A percentile compares a stretch with the other conserved stretches of the same genome.
Conservation (phyloP, 2,888 invertebrate species). For the Drosophila merina region DNA sequence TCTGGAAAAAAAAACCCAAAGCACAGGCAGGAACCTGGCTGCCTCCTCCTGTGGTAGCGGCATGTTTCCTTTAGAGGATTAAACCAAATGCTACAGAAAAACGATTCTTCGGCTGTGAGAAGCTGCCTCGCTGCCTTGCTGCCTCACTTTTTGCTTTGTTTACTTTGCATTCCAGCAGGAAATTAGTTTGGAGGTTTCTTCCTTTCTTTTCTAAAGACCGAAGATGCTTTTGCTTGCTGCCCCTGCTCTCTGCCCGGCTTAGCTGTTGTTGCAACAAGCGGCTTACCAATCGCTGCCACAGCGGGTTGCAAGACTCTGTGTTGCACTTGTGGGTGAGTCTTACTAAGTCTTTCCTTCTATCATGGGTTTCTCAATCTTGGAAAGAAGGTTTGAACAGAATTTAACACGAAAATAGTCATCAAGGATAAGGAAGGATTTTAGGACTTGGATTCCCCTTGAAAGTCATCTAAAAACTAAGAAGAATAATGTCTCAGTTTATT, state of each 20-base stretch:
- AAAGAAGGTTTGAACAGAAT: no score
- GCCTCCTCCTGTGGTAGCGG: constrained; percentile 51
- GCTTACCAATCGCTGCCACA: constrained; percentile 57
- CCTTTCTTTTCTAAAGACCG: not conserved
- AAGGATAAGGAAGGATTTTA: no score
- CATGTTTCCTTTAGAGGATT: constrained; percentile 75
- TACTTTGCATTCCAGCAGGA: constrained; percentile 51
- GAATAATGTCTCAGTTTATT: no score
- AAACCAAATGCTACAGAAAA: constrained; percentile 65
- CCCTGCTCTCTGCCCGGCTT: constrained; percentile 42
- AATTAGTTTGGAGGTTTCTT: constrained; percentile 55
- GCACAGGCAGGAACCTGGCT: constrained; percentile 2
- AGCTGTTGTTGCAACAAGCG: constrained; percentile 70
- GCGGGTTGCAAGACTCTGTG: not conserved
- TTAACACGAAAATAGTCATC: no score
- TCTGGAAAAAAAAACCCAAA: constrained; percentile 5
- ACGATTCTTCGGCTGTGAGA: constrained; percentile 45
- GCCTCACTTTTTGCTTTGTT: constrained; percentile 30
- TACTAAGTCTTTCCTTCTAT: no score
- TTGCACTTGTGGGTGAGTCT: no score
- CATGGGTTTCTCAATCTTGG: no score
- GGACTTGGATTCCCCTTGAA: no score
- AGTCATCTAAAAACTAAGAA: no score
- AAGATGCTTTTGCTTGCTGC: not conserved
- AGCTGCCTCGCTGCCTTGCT: not conserved